Evolutionary conservation across 1,140 invertebrate genomes (phyloP).

Genomic region (Lithobius niger): DNA sequence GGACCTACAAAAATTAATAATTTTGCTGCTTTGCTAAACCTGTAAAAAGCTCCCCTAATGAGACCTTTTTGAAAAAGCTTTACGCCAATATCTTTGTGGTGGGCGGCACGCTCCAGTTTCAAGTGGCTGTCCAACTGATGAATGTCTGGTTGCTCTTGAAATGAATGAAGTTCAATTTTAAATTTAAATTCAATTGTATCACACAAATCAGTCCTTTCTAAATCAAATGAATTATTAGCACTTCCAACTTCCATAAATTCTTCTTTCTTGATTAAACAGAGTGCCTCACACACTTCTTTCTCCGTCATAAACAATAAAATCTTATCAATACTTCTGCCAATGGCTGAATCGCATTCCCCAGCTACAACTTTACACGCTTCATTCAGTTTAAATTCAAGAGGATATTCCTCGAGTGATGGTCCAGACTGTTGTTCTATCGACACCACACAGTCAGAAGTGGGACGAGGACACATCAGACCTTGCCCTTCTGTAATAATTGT

Average conservation of each 20-base stretch:
- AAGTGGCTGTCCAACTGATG: constrained; percentile 18
- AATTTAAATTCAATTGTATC: constrained; percentile 6
- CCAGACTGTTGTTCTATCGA: constrained; percentile 8
- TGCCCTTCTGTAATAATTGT: constrained; percentile 11
- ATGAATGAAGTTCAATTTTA: constrained; percentile 12
- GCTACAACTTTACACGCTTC: constrained; percentile 14
- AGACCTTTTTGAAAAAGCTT: constrained; percentile 30
- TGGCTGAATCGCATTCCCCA: constrained; percentile 9
- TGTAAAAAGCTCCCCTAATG: constrained; percentile 36
- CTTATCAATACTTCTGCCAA: background rate
- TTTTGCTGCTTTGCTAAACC: constrained; percentile 49
- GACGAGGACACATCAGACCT: constrained; percentile 14
- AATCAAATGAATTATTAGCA: too few relatives aligned
- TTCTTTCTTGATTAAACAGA: background rate
- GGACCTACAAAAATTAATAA: constrained; percentile 38
- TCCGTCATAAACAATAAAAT: background rate
- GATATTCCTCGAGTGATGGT: constrained; percentile 12
- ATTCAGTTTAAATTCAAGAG: constrained; percentile 7
- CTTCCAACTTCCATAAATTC: background rate
- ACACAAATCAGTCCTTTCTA: background rate
- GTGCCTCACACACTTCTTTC: constrained; percentile 10
- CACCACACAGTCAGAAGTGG: constrained; percentile 14
- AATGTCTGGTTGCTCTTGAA: constrained; percentile 16
- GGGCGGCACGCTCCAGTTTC: constrained; percentile 31
- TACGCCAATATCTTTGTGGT: constrained; percentile 29